Evolutionary conservation across 2,888 invertebrate species (phyloP), one percentile per base, ranked within the genome.

Genomic region (Idaea biselata): DNA sequence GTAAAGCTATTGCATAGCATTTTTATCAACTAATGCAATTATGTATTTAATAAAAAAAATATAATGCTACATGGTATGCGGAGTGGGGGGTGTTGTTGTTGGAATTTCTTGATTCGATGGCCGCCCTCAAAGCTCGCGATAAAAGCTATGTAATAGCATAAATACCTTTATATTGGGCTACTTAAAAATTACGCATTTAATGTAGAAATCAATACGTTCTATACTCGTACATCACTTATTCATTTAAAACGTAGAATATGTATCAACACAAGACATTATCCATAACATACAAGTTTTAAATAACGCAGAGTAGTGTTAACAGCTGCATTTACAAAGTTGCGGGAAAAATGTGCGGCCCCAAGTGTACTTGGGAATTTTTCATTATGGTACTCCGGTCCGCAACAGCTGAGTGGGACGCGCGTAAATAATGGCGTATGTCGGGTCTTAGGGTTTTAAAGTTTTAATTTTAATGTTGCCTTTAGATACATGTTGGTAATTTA

Each of bases 311-410:
- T 44, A 44, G 44, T 44, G 44, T 44, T 44, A 44, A 44, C 44
- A 44, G 44, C 44, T 44, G 44, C 44, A 44, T 44, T 44, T 44
- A 44, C 44, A 3, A 44, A 44, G 44, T 44, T 44, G 44, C 44
- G 44, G 44, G 8, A 55, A 65, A 63, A 64, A 60, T 60, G 62
- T 64, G 63, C 60, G 59, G 58, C 18, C 4, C 17, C 18, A 56
- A 56, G 56, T 56, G 56, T 56, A 56, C 56, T 56, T 56, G 63
- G 61, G 62, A 68, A 68, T 65, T 68, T 68, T 68, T 68, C 68
- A 68, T 68, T 68, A 68, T 59, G 11, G 55, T 60, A 62, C 61
- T 31, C 33, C 44, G 44, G 8, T 44, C 44, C 44, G 44, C 44
- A 44, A 11, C 44, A 44, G 44, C 44, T 44, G 44, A 44, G 44